A percentile compares a stretch with the other conserved stretches of the same genome.
These are phyloP conservation scores for Trachelus stipa DNA, from an alignment of 2,888 invertebrate genomes.

Conservation along the genomic window DNA sequence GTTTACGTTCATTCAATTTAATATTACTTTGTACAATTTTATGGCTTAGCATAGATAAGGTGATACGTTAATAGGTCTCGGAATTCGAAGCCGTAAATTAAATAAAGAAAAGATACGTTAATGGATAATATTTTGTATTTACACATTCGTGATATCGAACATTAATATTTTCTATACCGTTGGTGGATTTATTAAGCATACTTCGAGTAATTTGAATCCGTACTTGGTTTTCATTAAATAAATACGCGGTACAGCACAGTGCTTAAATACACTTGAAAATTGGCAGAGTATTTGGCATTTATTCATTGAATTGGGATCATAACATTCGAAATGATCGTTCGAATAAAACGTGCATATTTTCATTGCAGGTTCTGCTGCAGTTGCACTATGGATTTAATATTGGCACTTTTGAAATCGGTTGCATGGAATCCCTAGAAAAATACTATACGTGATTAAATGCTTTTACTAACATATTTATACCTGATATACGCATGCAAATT, in stretches of 20 bases:
- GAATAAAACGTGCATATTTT: neutral
- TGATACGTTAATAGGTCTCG: neutral
- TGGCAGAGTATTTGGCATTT: neutral
- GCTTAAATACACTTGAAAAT: neutral
- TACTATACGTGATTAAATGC: neutral
- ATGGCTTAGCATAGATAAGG: neutral
- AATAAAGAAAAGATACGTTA: no score
- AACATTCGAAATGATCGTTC: neutral
- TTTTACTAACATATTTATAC: neutral
- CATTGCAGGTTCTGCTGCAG: no score
- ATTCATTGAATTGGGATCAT: neutral
- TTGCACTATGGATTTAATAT: neutral
- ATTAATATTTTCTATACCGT: neutral
- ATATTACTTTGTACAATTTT: neutral
- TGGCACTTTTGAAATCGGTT: neutral
- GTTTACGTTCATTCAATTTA: neutral
- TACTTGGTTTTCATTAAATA: neutral
- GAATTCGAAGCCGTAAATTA: no score
- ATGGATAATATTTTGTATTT: neutral
- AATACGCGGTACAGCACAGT: neutral
- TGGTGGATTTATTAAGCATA: neutral
- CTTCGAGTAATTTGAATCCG: neutral
- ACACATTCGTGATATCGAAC: neutral
- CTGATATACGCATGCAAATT: neutral
- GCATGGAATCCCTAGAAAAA: neutral